Evolutionary conservation across 2,113 vertebrate species (phyloP), one percentile per base, ranked within the genome.

Genomic region (Peromyscus leucopus): DNA sequence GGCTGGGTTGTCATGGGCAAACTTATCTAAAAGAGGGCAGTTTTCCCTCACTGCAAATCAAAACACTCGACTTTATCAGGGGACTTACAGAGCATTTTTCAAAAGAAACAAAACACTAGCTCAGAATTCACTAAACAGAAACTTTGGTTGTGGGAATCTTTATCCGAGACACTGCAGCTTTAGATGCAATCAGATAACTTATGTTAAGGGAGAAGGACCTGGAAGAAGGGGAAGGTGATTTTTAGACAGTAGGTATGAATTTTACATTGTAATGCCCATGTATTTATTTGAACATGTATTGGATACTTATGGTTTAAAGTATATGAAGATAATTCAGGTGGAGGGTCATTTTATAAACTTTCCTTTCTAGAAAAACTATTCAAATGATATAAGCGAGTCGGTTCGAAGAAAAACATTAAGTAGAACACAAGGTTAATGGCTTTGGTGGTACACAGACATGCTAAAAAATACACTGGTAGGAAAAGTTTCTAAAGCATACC

Each of bases 41-140:
- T 6, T 84, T 65, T 4, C 82, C 57, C 28, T 31, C 46, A 72
- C 57, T 61, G 65, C n/a, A 76, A 2, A n/a, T 97, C 71, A 91
- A 78, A 90, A 67, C 12, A 89, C 48, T 92, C 86, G 33, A 76
- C 31, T 90, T 92, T 67, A 36, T 78, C 19, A 46, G 46, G 72
- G 4, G 15, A 2, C 22, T 93, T 93, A 72, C 89, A 74, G 76
- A 16, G 31, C 76, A 89, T 4, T 76, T 93, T 92, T 80, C 78
- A 78, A 61, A 75, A 51, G 24, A 55, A 61, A 90, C 19, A 93
- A 80, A 28, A 42, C 42, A 85, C 80, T 28, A 90, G 12, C 51
- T 96, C 63, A 92, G 61, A 80, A 55, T 92, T 82, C 28, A 84
- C 39, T 90, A 92, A 94, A 16, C 42, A 59, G 75, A 84, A 97